Base-by-base conservation (phyloP, 2,113 vertebrate genomes). In the Camarhynchus parvulus region DNA sequence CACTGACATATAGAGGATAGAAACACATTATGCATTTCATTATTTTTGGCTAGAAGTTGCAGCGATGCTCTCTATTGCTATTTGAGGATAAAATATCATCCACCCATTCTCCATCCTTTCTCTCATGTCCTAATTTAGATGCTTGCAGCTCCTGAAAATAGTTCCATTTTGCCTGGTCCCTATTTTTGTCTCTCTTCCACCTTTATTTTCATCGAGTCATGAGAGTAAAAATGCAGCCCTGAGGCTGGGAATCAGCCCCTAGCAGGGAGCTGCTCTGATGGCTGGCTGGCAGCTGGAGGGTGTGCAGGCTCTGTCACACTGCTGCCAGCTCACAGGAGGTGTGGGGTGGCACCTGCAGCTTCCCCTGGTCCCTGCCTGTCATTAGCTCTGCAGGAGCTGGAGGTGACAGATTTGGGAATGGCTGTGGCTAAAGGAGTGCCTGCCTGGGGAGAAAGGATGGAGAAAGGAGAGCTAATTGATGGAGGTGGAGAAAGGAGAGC, bases 221-320 rank as follows among this genome's bases (percentile, higher is more conserved):
- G 4, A 22, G 68, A 73, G 9, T 28, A 47, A 82, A 75, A 58
- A 56, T 22, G 7, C 46, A 56, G 59, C 30, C 2, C 4, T 76
- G 53, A 13, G 2, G 4, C 6, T 21, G 15, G 69, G 72, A 82
- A 76, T 49, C 21, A 56, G 41, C 37, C 17, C 8, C 31, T 39
- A 39, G 39, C 39, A 39, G 39, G 5, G 64, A 77, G 33, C 41
- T 64, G 37, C 77, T 93, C 15, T 7, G 49, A 9, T 61, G 67
- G 15, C 20, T 76, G n/a, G 21, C 55, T 89, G 46, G 35, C 37
- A 78, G 72, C 47, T 47, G 53, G 28, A 47, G 35, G 37, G 33
- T n/a, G 18, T 35, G 13, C 0, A 0, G 52, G 28, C 19, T 46
- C 30, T 50, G n/a, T 27, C 25, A 59, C 4, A 3, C 7, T 22